Evolutionary conservation across 2,797 vertebrate genomes (phyloP).

Genomic region (Pteronotus mesoamericanus): DNA sequence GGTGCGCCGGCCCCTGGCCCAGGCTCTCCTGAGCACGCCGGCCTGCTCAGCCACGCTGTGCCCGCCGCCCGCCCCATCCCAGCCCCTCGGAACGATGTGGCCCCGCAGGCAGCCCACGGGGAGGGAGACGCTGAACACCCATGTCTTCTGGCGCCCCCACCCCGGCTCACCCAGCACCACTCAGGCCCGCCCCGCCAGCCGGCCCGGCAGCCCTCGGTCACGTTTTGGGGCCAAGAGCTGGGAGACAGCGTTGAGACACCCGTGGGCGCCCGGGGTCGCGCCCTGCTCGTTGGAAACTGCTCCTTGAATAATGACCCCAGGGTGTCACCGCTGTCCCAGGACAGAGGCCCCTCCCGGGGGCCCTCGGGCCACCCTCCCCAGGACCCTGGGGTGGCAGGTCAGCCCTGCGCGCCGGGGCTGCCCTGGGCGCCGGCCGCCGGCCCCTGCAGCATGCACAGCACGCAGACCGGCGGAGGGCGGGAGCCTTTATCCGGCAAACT

Average conservation of each 20-base stretch:
- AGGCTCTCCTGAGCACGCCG: neutral
- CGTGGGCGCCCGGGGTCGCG: rapidly evolving
- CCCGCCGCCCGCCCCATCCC: rapidly evolving
- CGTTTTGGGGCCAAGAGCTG: rapidly evolving
- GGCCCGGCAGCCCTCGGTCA: rapidly evolving
- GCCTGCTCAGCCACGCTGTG: neutral
- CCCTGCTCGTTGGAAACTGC: rapidly evolving
- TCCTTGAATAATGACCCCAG: rapidly evolving
- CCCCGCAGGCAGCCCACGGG: rapidly evolving
- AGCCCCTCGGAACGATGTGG: rapidly evolving
- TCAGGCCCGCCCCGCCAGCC: neutral
- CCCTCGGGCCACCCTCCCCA: neutral
- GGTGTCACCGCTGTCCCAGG: too few species aligned
- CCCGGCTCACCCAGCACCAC: neutral
- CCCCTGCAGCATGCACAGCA: rapidly evolving
- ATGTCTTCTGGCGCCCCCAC: neutral
- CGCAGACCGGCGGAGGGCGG: rapidly evolving
- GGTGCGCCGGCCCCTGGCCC: rapidly evolving
- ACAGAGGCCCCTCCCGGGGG: rapidly evolving
- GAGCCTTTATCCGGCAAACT: neutral
- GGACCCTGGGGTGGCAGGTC: neutral
- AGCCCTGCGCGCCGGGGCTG: rapidly evolving
- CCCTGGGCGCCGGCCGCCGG: neutral
- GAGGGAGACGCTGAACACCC: rapidly evolving
- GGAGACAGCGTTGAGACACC: rapidly evolving